A percentile compares a stretch with the other conserved stretches of the same genome.
Evolutionary conservation across 2,888 invertebrate species (phyloP).

Genomic region (Latrodectus elegans): DNA sequence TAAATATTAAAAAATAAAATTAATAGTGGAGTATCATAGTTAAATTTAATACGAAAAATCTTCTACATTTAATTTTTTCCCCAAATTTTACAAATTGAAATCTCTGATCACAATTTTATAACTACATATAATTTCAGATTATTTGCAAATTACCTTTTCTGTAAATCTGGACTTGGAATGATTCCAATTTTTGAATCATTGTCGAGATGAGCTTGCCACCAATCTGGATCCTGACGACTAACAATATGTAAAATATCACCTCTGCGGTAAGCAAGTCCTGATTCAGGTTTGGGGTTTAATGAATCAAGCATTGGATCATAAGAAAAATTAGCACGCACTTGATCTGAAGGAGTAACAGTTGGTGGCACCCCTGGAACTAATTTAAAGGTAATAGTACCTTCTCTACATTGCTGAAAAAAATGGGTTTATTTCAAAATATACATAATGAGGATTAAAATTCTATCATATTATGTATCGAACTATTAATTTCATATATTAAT

Average conservation of each 20-base stretch:
- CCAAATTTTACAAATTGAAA: no score
- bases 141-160: constrained; percentile 76
- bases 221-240: constrained; percentile 88
- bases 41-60: no score
- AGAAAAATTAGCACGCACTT: constrained; percentile 93
- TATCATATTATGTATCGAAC: no score
- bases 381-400: constrained; percentile 97
- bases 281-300: constrained; percentile 97
- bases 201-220: constrained; percentile 78
- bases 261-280: constrained; percentile 91
- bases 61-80: no score
- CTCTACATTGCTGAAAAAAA: constrained; percentile 88
- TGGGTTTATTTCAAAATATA: not conserved
- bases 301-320: constrained; percentile 90
- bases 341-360: constrained; percentile 85
- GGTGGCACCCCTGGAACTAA: constrained; percentile 85
- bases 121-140: no score
- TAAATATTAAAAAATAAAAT: no score
- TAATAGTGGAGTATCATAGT: no score
- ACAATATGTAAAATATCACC: constrained; percentile 97
- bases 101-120: no score
- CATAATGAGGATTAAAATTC: no score
- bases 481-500: no score
- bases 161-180: constrained; percentile 93
- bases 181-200: constrained; percentile 84